Conservation (phyloP, 2,797 vertebrate species). For the Galaxias olidus region DNA sequence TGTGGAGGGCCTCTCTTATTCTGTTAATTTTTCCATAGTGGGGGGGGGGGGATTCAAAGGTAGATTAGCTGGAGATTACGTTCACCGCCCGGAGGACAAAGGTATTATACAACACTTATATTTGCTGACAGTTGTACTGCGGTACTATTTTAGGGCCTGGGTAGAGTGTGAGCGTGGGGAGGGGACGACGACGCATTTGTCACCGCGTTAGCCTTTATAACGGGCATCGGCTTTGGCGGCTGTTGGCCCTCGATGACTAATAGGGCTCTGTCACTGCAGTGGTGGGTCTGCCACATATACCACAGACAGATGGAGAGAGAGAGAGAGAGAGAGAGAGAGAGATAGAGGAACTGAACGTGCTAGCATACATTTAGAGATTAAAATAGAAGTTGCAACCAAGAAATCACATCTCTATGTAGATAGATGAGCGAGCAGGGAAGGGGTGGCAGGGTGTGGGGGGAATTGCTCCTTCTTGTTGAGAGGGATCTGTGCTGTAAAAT, state of each 20-base stretch:
- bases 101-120: too few species aligned
- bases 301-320: neutral
- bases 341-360: too few species aligned
- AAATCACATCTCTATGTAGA: too few species aligned
- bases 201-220: constrained; percentile 33
- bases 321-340: neutral
- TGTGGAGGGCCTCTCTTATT: too few species aligned
- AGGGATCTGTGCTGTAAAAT: neutral
- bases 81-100: too few species aligned
- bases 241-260: constrained; percentile 68
- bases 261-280: constrained; percentile 64
- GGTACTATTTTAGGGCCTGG: constrained; percentile 51
- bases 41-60: too few species aligned
- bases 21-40: too few species aligned
- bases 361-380: too few species aligned
- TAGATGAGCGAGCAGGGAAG: too few species aligned
- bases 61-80: constrained; percentile 26
- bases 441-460: too few species aligned
- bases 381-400: too few species aligned
- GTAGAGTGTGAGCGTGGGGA: constrained; percentile 12
- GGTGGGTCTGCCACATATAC: constrained; percentile 57
- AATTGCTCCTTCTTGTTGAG: too few species aligned
- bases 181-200: constrained; percentile 37
- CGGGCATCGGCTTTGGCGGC: constrained; percentile 56
- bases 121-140: constrained; percentile 32